Base-by-base conservation (phyloP, 2,113 vertebrate species). In the Camarhynchus parvulus region DNA sequence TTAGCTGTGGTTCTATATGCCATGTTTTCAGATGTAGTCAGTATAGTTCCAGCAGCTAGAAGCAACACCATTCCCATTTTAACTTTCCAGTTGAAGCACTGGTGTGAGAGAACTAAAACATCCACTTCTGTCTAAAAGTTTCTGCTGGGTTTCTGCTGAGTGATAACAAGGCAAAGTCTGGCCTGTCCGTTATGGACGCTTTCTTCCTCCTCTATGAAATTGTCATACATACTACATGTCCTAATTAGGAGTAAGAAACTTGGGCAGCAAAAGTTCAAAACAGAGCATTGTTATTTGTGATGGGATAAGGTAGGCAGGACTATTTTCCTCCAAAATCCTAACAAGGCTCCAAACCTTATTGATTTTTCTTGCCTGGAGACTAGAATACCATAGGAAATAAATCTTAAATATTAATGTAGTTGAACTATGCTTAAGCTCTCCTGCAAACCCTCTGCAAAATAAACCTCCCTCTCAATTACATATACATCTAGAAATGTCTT, bases 361-460 rank as follows among this genome's bases (percentile, higher is more conserved):
- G 72, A 75, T 79, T 76, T 85, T 64, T 93, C 76, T 93, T 93
- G 11, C n/a, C 44, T 41, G 20, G 31, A 88, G 49, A 80, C 35
- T 66, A 72, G 31, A 64, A 66, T 80, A 52, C 74, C 23, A 67
- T 62, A 70, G 24, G 49, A 78, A 94, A 76, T 61, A 92, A 87
- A 72, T 84, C 52, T 56, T 37, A 55, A 42, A 31, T 61, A 61
- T 87, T 76, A 82, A 70, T 4, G 4, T 13, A 37, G 30, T 61
- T 76, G 64, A 91, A 76, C 70, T 76, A 46, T 46, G 28, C n/a
- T 73, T 82, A 82, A 72, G 44, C 14, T 79, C 18, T 93, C 19
- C n/a, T 64, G 31, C 39, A 82, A 91, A 53, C 31, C 22, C 68
- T 76, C 82, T 87, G 74, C 37, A 93, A 90, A 93, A 73, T 59